Base-by-base conservation (phyloP, 2,797 vertebrate species). In the Acipenser oxyrinchus region DNA sequence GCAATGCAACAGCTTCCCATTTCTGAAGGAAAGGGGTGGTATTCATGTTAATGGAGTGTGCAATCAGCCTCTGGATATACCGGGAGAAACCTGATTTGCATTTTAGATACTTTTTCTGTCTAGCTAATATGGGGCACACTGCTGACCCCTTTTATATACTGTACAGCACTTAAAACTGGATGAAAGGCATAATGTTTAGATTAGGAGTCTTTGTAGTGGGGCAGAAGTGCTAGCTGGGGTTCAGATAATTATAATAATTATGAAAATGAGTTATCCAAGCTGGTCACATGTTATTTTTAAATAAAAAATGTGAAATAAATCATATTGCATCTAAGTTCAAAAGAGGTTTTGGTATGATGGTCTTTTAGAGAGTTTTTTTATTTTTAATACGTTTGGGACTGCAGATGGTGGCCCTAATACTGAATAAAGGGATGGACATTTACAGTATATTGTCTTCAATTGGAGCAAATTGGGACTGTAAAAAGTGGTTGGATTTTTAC, bases 11-110 rank as follows among this genome's bases (percentile, higher is more conserved):
- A n/a, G 57, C 37, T 12, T 49, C 63, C 48, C 48, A 48, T 55
- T 62, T 63, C 63, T 71, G 13, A 64, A 71, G 66, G 66, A 65
- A 61, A 12, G 55, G 37, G 50, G 51, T 71, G 64, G 66, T 50
- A 58, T 63, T 71, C 61, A 71, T 68, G 70, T 37, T 65, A 71
- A 71, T 71, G 58, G 58, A 49, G 51, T 57, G 8, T 3, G 57
- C 70, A 71, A 71, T 71, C 68, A 71, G 70, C 66, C 51, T 65
- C 62, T 61, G 66, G 70, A 65, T 62, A 63, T 37, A 52, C 70
- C 63, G 60, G 15, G 12, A 62, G 51, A 61, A 66, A 62, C 66
- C 37, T 57, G n/a, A 68, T 71, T 71, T 50, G 61, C 66, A 65
- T 71, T 68, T 68, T 61, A 51, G 12, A 11, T 61, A 10, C 51